Evolutionary conservation across 2,113 vertebrate genomes (phyloP).

Genomic region (Sander vitreus): DNA sequence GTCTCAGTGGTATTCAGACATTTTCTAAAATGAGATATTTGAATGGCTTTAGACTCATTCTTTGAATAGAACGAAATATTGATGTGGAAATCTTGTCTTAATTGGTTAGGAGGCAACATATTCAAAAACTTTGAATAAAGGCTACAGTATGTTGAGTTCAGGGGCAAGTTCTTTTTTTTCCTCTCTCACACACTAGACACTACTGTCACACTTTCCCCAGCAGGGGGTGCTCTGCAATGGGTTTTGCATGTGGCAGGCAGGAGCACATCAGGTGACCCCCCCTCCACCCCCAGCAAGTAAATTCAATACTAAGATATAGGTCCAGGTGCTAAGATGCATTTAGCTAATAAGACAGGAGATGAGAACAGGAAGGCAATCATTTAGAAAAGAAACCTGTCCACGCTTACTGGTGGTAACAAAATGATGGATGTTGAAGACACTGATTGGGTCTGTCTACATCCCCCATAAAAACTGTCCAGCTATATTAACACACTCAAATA

Average conservation of each 20-base stretch:
- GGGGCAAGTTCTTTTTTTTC: constrained; percentile 4
- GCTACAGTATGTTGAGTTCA: constrained; percentile 36
- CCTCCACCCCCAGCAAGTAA: constrained; percentile 18
- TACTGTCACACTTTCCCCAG: constrained; percentile 60
- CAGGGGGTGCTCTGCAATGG: constrained; percentile 68
- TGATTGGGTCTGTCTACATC: constrained; percentile 11
- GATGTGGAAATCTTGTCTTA: constrained; percentile 34
- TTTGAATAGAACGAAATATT: constrained; percentile 46
- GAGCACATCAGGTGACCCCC: constrained; percentile 25
- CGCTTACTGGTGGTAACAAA: not conserved
- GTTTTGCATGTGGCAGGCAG: constrained; percentile 52
- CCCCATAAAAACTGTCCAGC: constrained; percentile 10
- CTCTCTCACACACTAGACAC: constrained; percentile 11
- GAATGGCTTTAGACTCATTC: constrained; percentile 68
- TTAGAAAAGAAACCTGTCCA: constrained; percentile 45
- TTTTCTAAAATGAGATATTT: constrained; percentile 52
- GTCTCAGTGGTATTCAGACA: constrained; percentile 54
- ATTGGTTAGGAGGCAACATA: constrained; percentile 49
- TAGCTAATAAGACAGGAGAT: constrained; percentile 52
- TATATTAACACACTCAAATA: constrained; percentile 37
- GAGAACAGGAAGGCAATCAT: constrained; percentile 54
- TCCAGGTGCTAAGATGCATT: constrained; percentile 66
- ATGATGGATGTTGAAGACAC: constrained; percentile 31
- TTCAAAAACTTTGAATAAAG: constrained; percentile 54
- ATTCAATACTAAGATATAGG: constrained; percentile 65